phyloP scores from a whole-genome alignment of 2,113 vertebrate species.

The Halichoerus grypus region DNA sequence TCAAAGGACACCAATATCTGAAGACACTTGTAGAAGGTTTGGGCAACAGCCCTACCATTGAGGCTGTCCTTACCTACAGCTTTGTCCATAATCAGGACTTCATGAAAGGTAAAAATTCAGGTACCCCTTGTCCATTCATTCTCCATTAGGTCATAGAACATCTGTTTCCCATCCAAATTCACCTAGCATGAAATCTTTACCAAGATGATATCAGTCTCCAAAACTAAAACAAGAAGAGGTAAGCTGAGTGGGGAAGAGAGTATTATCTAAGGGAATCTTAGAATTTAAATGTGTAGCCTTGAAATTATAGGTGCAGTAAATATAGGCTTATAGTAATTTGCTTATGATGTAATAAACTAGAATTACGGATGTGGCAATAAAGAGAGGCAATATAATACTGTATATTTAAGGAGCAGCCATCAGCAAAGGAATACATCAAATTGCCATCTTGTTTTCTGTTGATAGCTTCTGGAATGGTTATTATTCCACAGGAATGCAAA shows the following conservation, averaged over 20 bases:
- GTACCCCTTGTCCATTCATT: background rate
- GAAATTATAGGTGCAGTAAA: conserved; percentile 72
- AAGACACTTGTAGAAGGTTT: background rate
- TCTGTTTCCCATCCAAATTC: background rate
- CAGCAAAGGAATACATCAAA: conserved; percentile 71
- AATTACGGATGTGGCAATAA: conserved; percentile 70
- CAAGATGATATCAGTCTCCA: background rate
- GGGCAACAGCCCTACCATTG: background rate
- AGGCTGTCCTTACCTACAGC: background rate
- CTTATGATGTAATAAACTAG: conserved; percentile 64
- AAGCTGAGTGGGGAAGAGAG: background rate
- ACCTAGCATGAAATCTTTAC: background rate
- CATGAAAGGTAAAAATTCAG: background rate
- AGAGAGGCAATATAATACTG: conserved; percentile 60
- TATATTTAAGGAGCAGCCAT: conserved; percentile 78
- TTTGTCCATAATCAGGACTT: background rate
- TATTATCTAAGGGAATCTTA: conserved; percentile 44
- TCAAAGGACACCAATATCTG: background rate
- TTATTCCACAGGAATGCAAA: conserved; percentile 71
- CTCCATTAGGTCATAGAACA: background rate
- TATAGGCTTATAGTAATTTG: conserved; percentile 52
- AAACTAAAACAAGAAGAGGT: background rate
- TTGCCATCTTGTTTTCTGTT: conserved; percentile 69
- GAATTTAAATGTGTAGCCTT: conserved; percentile 60
- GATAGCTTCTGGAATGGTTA: conserved; percentile 61